Evolutionary conservation across 2,113 vertebrate species (phyloP).

Genomic region (Oncorhynchus kisutch): DNA sequence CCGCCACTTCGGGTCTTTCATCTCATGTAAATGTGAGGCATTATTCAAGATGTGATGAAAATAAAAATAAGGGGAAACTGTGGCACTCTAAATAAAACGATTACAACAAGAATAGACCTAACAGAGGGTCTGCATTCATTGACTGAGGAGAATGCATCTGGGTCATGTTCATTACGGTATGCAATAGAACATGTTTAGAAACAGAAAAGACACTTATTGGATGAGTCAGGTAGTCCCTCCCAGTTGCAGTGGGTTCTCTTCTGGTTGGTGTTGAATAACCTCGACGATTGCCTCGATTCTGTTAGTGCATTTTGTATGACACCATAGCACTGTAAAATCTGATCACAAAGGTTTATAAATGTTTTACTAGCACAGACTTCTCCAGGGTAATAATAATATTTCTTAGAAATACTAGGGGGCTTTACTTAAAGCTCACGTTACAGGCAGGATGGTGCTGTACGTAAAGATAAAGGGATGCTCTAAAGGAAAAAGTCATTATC

Average conservation of each 20-base stretch:
- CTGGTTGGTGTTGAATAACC: too few species aligned
- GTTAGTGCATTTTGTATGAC: not conserved
- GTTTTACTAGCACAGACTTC: too few species aligned
- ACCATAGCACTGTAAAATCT: not conserved
- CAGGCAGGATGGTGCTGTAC: not conserved
- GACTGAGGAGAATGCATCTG: not conserved
- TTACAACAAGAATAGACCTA: constrained; percentile 12
- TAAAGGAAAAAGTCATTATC: not conserved
- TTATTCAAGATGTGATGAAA: constrained; percentile 33
- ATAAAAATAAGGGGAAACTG: constrained; percentile 39
- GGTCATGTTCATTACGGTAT: too few species aligned
- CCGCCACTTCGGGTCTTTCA: constrained; percentile 50
- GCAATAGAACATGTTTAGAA: too few species aligned
- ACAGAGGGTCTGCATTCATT: not conserved
- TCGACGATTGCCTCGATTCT: not conserved
- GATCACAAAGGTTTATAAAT: not conserved
- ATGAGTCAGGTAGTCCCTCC: too few species aligned
- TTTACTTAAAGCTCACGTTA: constrained; percentile 31
- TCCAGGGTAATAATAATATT: not conserved
- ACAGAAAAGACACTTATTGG: too few species aligned
- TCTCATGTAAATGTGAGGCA: constrained; percentile 51
- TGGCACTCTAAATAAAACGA: constrained; percentile 27
- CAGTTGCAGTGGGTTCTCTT: too few species aligned
- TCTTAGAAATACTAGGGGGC: constrained; percentile 28
- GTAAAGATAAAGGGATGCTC: not conserved